phyloP scores from a whole-genome alignment of 2,113 vertebrate species.

The Hucho hucho region DNA sequence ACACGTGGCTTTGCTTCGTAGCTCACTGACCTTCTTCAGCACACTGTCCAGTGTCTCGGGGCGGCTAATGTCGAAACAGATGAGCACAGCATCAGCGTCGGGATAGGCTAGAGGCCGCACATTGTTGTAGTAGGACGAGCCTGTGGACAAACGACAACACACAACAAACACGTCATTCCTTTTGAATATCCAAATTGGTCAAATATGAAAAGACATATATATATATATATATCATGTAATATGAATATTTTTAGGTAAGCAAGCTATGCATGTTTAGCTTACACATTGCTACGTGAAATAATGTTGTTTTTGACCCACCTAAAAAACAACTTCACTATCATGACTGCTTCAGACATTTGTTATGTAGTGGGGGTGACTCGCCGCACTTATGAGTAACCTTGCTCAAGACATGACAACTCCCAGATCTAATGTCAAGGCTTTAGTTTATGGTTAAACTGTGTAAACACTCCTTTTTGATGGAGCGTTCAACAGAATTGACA shows the following conservation, averaged over 20 bases:
- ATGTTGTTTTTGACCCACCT: too few relatives aligned
- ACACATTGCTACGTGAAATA: too few relatives aligned
- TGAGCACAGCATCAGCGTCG: constrained; percentile 68
- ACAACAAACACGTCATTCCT: too few relatives aligned
- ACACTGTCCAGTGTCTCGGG: constrained; percentile 70
- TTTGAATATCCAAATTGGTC: background rate
- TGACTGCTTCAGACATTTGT: too few relatives aligned
- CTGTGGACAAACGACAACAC: constrained; percentile 33
- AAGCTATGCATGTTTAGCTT: too few relatives aligned
- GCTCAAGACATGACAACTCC: background rate
- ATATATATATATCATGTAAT: too few relatives aligned
- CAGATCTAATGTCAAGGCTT: background rate
- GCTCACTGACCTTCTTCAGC: constrained; percentile 68
- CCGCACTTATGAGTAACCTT: background rate
- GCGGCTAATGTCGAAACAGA: constrained; percentile 73
- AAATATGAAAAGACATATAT: too few relatives aligned
- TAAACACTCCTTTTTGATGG: too few relatives aligned
- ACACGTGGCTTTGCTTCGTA: background rate
- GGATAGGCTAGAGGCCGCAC: constrained; percentile 68
- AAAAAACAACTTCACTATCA: too few relatives aligned
- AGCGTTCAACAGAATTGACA: constrained; percentile 18
- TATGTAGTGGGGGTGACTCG: too few relatives aligned
- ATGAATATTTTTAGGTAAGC: too few relatives aligned
- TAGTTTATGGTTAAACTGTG: background rate
- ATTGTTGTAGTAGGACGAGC: constrained; percentile 72